These are phyloP conservation scores for Etheostoma cragini DNA, from an alignment of 2,113 vertebrate species.

Conservation along the genomic window DNA sequence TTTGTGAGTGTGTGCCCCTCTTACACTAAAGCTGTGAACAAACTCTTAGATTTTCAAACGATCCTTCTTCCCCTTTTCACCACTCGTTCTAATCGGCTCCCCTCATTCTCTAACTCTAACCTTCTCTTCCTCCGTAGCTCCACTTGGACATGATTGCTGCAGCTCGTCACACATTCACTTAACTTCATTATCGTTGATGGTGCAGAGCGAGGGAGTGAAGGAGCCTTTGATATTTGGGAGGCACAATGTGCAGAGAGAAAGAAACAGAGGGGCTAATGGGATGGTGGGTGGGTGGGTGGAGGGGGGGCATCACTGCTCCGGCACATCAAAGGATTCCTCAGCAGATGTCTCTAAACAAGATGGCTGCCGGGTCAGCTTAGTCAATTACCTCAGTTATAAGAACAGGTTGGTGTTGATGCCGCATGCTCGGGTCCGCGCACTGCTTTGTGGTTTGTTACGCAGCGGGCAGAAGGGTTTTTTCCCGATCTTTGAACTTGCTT, in stretches of 20 bases:
- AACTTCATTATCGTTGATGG: slow-evolving; percentile 56
- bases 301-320: slow-evolving; percentile 46
- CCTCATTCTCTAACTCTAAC: not conserved
- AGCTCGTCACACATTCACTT: slow-evolving; percentile 51
- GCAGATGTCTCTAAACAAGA: slow-evolving; percentile 76
- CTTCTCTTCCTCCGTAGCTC: not conserved
- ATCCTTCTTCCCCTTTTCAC: not conserved
- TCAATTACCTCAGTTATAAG: slow-evolving; percentile 58
- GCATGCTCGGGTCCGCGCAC: not conserved
- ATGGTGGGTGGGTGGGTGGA: not conserved
- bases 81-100: not conserved
- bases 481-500: slow-evolving; percentile 26
- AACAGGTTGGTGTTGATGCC: slow-evolving; percentile 43
- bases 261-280: slow-evolving; percentile 47
- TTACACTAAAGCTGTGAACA: not conserved
- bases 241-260: slow-evolving; percentile 47
- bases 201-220: slow-evolving; percentile 31
- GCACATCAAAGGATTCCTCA: slow-evolving; percentile 72
- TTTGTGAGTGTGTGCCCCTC: not conserved
- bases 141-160: slow-evolving; percentile 31
- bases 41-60: not conserved
- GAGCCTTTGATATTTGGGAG: slow-evolving; percentile 65
- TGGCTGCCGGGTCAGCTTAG: slow-evolving; percentile 68
- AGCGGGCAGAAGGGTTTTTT: not conserved
- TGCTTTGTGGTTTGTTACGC: slow-evolving; percentile 11